Evolutionary conservation across 2,888 invertebrate genomes (phyloP).

Genomic region (Melieria omissa): DNA sequence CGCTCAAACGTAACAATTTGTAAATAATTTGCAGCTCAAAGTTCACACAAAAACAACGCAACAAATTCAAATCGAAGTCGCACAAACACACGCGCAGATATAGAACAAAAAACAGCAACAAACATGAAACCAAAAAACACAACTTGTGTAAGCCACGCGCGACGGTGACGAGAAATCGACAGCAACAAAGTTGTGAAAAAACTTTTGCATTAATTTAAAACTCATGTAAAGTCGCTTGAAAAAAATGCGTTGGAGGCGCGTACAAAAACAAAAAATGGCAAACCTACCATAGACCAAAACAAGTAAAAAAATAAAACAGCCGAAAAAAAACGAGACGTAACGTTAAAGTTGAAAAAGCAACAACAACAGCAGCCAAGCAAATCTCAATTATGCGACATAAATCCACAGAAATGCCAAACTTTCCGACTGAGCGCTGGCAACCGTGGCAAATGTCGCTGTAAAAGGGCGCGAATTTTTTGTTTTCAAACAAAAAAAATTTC

Average conservation of each 20-base stretch:
- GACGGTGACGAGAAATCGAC: neutral
- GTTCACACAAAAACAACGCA: neutral
- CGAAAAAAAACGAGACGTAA: neutral
- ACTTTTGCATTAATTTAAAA: slow-evolving; percentile 4
- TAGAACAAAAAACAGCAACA: too few relatives aligned
- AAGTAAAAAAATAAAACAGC: too few relatives aligned
- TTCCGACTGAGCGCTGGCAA: neutral
- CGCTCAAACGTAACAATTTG: neutral
- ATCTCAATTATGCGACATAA: slow-evolving; percentile 5
- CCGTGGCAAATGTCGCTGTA: too few relatives aligned
- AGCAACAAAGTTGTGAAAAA: neutral
- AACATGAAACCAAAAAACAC: too few relatives aligned
- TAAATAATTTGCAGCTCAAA: slow-evolving; percentile 5
- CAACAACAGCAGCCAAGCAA: neutral
- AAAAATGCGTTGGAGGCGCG: too few relatives aligned
- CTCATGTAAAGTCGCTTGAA: neutral
- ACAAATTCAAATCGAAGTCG: neutral
- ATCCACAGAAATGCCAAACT: slow-evolving; percentile 1
- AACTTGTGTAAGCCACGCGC: too few relatives aligned
- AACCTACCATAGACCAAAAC: too few relatives aligned
- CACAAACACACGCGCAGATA: neutral
- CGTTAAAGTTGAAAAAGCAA: neutral
- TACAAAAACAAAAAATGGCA: too few relatives aligned
- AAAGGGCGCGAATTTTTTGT: too few relatives aligned
- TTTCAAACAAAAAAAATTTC: too few relatives aligned